Conservation (phyloP, 2,113 vertebrate genomes). For the Podilymbus podiceps region DNA sequence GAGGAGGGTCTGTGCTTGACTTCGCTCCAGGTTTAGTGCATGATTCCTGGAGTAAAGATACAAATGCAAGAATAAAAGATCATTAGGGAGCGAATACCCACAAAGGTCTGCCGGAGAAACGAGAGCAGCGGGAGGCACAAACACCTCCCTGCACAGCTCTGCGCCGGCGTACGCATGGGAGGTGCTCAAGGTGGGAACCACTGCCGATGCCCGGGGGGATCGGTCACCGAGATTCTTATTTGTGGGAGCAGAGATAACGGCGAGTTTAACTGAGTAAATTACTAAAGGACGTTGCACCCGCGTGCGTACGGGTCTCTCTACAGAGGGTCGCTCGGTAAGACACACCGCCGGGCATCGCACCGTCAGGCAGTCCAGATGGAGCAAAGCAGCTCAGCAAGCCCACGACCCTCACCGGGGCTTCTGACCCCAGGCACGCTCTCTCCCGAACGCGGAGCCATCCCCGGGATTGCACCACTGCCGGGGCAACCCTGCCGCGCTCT, state of each 20-base stretch:
- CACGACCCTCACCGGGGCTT: accelerated
- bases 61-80: neutral
- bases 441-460: neutral
- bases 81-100: neutral
- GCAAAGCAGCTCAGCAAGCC: neutral
- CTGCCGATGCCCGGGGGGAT: accelerated
- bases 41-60: neutral
- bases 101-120: neutral
- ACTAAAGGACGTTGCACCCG: neutral
- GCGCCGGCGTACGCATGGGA: accelerated
- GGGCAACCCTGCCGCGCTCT: no score
- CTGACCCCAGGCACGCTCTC: neutral
- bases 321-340: accelerated
- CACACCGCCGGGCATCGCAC: neutral
- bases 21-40: neutral
- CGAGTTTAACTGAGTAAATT: accelerated
- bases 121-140: neutral
- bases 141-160: neutral
- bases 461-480: neutral
- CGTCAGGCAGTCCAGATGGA: accelerated
- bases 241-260: neutral
- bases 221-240: accelerated
- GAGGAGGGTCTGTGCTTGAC: neutral
- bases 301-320: accelerated
- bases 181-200: neutral